Evolutionary conservation across 2,113 vertebrate genomes (phyloP).

Genomic region (Melanocharis versteri): DNA sequence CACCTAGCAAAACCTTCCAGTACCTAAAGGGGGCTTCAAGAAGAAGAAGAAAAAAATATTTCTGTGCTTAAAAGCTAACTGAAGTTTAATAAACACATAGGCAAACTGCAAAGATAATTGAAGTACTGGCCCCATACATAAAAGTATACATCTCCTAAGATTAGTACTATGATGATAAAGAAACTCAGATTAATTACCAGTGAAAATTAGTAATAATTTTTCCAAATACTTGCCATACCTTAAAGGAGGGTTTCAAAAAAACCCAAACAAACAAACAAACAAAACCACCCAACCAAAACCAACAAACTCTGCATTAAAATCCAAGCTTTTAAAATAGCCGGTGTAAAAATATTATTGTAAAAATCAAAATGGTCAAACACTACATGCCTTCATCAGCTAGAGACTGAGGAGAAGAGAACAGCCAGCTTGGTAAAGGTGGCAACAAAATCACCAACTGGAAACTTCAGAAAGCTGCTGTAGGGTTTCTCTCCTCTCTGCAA

Average conservation of each 20-base stretch:
- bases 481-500: background rate
- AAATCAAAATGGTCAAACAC: background rate
- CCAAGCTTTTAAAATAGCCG: background rate
- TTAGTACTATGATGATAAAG: background rate
- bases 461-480: background rate
- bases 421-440: background rate
- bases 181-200: background rate
- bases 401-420: rapidly evolving
- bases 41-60: no score
- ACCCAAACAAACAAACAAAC: background rate
- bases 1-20: background rate
- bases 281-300: background rate
- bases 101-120: no score
- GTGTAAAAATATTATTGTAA: background rate
- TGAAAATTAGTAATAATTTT: background rate
- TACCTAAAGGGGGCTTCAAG: background rate
- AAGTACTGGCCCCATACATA: no score
- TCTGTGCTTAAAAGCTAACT: no score
- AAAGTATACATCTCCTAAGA: background rate
- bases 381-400: background rate
- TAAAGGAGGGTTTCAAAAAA: background rate
- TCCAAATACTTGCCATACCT: background rate
- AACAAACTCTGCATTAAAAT: background rate
- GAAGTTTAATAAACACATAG: no score
- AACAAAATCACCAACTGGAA: background rate